Evolutionary conservation across 2,113 vertebrate genomes (phyloP), one percentile per base, ranked within the genome.

Genomic region (Hydropotes inermis): DNA sequence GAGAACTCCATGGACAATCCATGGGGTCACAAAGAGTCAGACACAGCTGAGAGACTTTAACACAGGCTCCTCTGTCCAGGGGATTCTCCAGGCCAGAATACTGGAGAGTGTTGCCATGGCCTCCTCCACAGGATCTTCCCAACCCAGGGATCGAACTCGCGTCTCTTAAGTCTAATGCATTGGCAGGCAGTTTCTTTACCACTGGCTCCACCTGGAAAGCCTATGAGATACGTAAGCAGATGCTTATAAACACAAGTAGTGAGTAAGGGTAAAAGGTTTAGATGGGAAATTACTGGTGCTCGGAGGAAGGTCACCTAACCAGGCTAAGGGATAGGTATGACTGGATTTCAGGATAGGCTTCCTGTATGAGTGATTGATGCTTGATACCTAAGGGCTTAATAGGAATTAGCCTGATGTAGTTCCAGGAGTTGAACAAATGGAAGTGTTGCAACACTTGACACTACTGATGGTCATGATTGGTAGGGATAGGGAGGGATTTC

Each of bases 91-190:
- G 36, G 36, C 39, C 23, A 76, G 23, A 76, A 25, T 43, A 76
- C 12, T 76, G 70, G 70, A 43, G 39, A 76, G 23, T 25, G 70
- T 43, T 76, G 36, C 39, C 70, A 76, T 76, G 70, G 70, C 6
- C 21, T 74, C n/a, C 36, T 74, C 10, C n/a, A 39, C 19, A 0
- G 19, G 5, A 74, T 39, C 19, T 23, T 39, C n/a, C 67, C 21
- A 39, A 74, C 10, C n/a, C n/a, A 74, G 5, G n/a, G 19, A 39
- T 39, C 19, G 2, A 74, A 74, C n/a, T 5, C 0, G 1, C 0
- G 6, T 74, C n/a, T 74, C 67, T 70, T 70, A 11, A 39, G 36
- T 74, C 67, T 70, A n/a, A 10, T 39, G 67, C 70, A 43, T 27
- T 76, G 70, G 70, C 39, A 76, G 70, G 12, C 39, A 76, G 39